phyloP scores from a whole-genome alignment of 2,113 vertebrate genomes.

The Chloropsis hardwickii region DNA sequence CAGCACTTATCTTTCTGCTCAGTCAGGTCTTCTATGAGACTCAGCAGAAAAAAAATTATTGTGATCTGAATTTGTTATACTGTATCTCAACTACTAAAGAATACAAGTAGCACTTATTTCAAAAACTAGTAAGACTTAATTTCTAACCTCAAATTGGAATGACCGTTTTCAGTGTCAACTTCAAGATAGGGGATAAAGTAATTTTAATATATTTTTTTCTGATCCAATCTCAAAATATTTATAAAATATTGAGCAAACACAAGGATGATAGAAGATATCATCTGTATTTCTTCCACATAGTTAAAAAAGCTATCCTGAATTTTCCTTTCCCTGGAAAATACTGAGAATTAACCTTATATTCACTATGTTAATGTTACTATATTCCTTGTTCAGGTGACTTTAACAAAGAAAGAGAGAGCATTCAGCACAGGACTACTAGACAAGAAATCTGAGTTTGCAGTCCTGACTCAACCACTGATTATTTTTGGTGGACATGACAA shows the following conservation, averaged over 20 bases:
- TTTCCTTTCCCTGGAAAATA: neutral
- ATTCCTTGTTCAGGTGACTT: neutral
- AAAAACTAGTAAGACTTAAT: neutral
- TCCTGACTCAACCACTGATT: neutral
- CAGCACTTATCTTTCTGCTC: neutral
- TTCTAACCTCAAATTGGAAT: neutral
- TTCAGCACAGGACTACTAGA: neutral
- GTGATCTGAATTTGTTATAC: neutral
- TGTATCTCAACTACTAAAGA: neutral
- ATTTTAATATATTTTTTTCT: neutral
- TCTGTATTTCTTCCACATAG: neutral
- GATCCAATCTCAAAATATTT: neutral
- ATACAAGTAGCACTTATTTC: neutral
- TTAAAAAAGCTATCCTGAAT: neutral
- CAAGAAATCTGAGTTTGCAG: neutral
- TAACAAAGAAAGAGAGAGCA: neutral
- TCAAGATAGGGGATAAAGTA: neutral
- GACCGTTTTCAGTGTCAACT: neutral
- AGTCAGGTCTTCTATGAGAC: neutral
- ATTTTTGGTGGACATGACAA: neutral
- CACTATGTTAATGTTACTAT: neutral
- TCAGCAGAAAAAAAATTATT: neutral
- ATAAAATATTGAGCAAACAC: neutral
- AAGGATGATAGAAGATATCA: neutral
- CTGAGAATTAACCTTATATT: neutral